Evolutionary conservation across 92 coral and sea anemone species (phyloP).

Genomic region (Paramuricea clavata): DNA sequence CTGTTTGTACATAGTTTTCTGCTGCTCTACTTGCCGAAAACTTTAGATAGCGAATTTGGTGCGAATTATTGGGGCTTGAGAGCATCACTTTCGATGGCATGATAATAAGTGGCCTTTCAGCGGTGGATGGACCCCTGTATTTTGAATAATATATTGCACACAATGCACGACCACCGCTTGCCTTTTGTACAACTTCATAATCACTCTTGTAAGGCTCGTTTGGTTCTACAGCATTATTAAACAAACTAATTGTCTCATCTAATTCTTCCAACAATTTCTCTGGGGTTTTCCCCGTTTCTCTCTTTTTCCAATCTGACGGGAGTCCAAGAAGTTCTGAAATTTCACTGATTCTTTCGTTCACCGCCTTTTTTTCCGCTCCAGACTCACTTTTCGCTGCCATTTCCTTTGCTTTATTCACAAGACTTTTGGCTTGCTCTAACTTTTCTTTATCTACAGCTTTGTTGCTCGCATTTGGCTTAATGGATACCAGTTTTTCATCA

Average conservation of each 20-base stretch:
- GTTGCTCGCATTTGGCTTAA: neutral
- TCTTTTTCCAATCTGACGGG: conserved; percentile 50
- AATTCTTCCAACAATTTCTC: conserved; percentile 40
- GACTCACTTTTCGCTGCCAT: conserved; percentile 30
- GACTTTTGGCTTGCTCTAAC: conserved; percentile 38
- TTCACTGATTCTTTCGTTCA: conserved; percentile 26
- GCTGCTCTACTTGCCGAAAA: conserved; percentile 42
- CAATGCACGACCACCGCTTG: conserved; percentile 54
- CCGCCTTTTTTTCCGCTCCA: conserved; percentile 8
- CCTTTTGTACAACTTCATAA: conserved; percentile 55
- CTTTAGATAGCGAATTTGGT: conserved; percentile 51
- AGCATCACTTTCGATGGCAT: conserved; percentile 37
- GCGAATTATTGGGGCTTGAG: conserved; percentile 53
- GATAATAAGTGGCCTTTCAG: conserved; percentile 29
- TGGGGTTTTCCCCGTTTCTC: conserved; percentile 14
- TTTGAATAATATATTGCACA: conserved; percentile 60
- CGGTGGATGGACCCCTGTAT: conserved; percentile 37
- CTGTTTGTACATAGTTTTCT: conserved; percentile 22
- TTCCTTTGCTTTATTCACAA: conserved; percentile 46
- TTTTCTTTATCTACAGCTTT: conserved; percentile 34
- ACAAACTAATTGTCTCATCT: conserved; percentile 20
- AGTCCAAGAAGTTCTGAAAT: conserved; percentile 34
- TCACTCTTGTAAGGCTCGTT: conserved; percentile 34
- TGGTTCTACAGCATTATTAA: conserved; percentile 38
- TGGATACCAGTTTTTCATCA: conserved; percentile 21